Base-by-base conservation (phyloP, 2,888 invertebrate species). In the Epistrophe grossulariae region DNA sequence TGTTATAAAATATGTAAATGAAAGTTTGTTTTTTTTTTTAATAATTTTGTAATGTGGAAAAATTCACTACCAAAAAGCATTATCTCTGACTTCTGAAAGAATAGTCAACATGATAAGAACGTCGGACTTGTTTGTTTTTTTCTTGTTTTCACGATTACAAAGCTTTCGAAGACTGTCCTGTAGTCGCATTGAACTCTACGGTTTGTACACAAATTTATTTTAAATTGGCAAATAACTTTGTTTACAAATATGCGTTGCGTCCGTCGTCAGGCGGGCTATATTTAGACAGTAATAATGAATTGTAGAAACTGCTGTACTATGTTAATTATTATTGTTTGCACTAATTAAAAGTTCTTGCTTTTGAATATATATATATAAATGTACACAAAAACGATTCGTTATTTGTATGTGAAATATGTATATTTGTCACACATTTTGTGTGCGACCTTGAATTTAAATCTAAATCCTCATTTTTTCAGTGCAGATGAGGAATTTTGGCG, bases 401-500 rank as follows among this genome's bases (percentile, higher is more conserved):
- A 17, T 4, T 31, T 48, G 13, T 13, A 17, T 28, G n/a, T 66
- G 19, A 68, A 50, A 48, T 11, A 10, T 50, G 15, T 40, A 35
- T 19, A 17, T 24, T 24, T 24, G 1, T 24, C 24, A 28, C 48
- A 48, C 48, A 24, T 52, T 35, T 31, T 35, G 8, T 19, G 50
- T 13, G 35, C 13, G 38, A 55, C 70, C 70, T 70, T 70, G 52
- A 43, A 3, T 17, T 40, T 31, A 6, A 9, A 40, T 55, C 13
- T n/a, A 2, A 24, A 13, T 52, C 6, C 19, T 60, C 13, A 9
- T 62, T 55, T 55, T 6, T n/a, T 40, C 11, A 38, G 40, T 43
- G 40, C 70, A 55, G 55, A 40, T 70, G 70, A 17, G 28, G 28
- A 40, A 70, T 70, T 55, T 55, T 10, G 24, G 40, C n/a, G 28